Conservation (phyloP, 2,113 vertebrate genomes). For the Egretta garzetta region DNA sequence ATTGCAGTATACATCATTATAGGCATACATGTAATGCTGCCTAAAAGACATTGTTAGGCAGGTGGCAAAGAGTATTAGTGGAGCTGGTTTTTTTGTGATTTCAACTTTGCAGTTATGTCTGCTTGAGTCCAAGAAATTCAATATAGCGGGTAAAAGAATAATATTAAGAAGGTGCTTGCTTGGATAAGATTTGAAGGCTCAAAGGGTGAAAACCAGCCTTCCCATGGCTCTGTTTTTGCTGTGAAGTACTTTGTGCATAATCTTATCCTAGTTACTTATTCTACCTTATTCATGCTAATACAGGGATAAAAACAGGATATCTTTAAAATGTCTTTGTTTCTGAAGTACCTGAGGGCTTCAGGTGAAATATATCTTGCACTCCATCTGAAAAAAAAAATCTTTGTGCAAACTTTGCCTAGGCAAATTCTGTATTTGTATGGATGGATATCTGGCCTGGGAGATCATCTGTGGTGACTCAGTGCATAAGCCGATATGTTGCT, state of each 20-base stretch:
- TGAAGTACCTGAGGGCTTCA: neutral
- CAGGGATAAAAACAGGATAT: neutral
- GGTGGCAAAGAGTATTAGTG: neutral
- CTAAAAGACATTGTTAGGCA: neutral
- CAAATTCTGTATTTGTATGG: neutral
- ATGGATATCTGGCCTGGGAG: neutral
- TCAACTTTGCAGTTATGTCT: slow-evolving; percentile 20
- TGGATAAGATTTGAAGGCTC: neutral
- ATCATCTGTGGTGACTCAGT: neutral
- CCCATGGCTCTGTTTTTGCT: neutral
- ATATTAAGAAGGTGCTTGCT: neutral
- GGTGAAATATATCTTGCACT: neutral
- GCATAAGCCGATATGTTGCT: neutral
- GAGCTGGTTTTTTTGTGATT: neutral
- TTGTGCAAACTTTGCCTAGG: neutral
- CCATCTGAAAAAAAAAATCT: neutral
- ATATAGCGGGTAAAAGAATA: neutral
- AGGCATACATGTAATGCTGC: neutral
- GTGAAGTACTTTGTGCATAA: neutral
- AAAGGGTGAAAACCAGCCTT: neutral
- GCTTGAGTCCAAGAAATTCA: neutral
- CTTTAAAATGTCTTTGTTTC: neutral
- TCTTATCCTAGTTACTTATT: neutral
- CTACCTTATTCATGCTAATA: neutral
- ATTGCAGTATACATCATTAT: neutral